These are phyloP conservation scores for Sesia bembeciformis DNA, from an alignment of 2,888 invertebrate genomes.

Conservation along the genomic window DNA sequence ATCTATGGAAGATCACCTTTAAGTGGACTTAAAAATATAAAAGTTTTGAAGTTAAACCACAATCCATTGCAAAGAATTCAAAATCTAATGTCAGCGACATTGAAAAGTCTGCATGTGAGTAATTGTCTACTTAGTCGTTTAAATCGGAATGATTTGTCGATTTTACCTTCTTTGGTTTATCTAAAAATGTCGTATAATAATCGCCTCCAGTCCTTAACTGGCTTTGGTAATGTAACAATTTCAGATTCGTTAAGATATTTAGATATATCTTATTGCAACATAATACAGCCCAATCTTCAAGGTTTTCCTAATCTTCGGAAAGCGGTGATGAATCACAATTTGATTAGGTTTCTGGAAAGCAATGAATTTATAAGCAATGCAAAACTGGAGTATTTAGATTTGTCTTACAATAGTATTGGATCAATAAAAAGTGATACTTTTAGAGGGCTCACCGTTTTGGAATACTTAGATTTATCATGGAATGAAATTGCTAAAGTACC, in stretches of 20 bases:
- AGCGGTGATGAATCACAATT: slow-evolving; percentile 77
- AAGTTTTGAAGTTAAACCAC: slow-evolving; percentile 65
- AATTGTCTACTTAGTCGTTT: slow-evolving; percentile 71
- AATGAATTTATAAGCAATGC: slow-evolving; percentile 77
- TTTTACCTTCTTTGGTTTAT: slow-evolving; percentile 73
- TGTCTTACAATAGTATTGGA: slow-evolving; percentile 79
- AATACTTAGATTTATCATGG: slow-evolving; percentile 79
- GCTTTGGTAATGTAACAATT: slow-evolving; percentile 38
- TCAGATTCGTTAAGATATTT: slow-evolving; percentile 70
- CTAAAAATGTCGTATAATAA: slow-evolving; percentile 78
- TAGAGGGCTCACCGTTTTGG: slow-evolving; percentile 69
- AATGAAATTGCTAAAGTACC: slow-evolving; percentile 78
- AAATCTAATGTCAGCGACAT: slow-evolving; percentile 60
- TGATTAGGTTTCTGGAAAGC: slow-evolving; percentile 72
- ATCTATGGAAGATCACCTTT: slow-evolving; percentile 67
- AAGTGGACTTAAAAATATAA: slow-evolving; percentile 65
- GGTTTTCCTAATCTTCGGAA: slow-evolving; percentile 76
- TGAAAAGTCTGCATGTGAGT: slow-evolving; percentile 73
- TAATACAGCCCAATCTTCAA: slow-evolving; percentile 74
- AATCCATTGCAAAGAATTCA: slow-evolving; percentile 67
- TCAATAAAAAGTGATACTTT: slow-evolving; percentile 77
- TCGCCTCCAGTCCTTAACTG: slow-evolving; percentile 60
- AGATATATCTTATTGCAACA: slow-evolving; percentile 77
- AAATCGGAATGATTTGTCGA: slow-evolving; percentile 66
- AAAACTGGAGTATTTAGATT: slow-evolving; percentile 74